These are phyloP conservation scores for Crocallis elinguaria DNA, from an alignment of 2,888 invertebrate species.

Conservation along the genomic window DNA sequence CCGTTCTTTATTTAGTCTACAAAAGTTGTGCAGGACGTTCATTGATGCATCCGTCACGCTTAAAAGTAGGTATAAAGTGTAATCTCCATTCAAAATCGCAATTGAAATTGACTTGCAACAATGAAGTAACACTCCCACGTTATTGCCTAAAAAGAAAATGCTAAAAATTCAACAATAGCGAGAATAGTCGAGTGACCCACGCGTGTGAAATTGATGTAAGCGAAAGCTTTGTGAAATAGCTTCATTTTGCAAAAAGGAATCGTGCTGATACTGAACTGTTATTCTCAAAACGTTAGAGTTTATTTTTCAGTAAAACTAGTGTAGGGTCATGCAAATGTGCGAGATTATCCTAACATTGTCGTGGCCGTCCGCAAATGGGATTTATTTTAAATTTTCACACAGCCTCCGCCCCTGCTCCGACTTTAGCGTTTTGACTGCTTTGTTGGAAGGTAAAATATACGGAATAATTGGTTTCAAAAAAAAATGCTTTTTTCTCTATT, in stretches of 20 bases:
- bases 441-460: constrained; percentile 32
- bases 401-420: constrained; percentile 52
- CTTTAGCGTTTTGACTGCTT: constrained; percentile 59
- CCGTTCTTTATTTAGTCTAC: too few species aligned
- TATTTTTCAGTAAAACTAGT: constrained; percentile 33
- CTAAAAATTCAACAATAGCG: constrained; percentile 57
- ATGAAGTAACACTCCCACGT: constrained; percentile 44
- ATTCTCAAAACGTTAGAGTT: constrained; percentile 28
- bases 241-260: constrained; percentile 13
- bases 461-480: too few species aligned
- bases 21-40: too few species aligned
- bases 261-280: not conserved
- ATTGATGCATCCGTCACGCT: not conserved
- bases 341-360: constrained; percentile 54
- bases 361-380: constrained; percentile 58
- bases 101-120: too few species aligned
- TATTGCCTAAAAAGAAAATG: constrained; percentile 38
- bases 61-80: not conserved
- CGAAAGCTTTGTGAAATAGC: constrained; percentile 52
- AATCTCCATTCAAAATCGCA: constrained; percentile 27
- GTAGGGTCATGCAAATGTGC: constrained; percentile 33
- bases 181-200: constrained; percentile 61
- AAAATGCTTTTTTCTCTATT: too few species aligned
- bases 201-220: constrained; percentile 55
- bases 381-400: constrained; percentile 73